These are phyloP conservation scores for Gryllus longicercus DNA, from an alignment of 2,888 invertebrate genomes.

Conservation along the genomic window DNA sequence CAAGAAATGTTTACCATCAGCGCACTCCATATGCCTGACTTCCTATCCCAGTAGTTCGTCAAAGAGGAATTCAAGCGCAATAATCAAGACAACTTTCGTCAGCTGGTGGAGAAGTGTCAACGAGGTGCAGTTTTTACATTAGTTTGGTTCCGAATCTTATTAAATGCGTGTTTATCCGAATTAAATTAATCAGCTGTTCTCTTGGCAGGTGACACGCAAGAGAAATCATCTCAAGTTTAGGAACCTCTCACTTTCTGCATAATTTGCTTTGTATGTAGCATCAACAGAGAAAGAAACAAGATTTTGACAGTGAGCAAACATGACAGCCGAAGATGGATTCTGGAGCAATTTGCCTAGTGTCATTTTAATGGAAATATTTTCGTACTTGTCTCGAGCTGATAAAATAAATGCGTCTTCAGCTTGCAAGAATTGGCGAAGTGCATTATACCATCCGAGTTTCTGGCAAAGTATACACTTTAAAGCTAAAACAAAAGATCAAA, in stretches of 20 bases:
- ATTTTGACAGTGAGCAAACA: conserved; percentile 35
- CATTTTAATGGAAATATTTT: conserved; percentile 50
- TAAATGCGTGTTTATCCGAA: not conserved
- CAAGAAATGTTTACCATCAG: not conserved
- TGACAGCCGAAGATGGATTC: conserved; percentile 44
- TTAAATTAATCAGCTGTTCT: not conserved
- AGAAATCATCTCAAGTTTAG: not conserved
- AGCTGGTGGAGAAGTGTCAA: not conserved
- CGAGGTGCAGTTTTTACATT: not conserved
- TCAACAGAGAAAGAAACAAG: not conserved
- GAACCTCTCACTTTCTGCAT: not conserved
- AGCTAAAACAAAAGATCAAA: conserved; percentile 43
- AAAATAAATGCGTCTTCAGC: conserved; percentile 53
- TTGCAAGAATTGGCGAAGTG: conserved; percentile 56
- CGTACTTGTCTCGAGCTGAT: conserved; percentile 52
- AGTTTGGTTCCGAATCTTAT: not conserved
- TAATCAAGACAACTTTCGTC: not conserved
- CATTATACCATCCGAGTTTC: conserved; percentile 50
- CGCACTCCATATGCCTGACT: conserved; percentile 11
- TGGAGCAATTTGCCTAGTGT: conserved; percentile 51
- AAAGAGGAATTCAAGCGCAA: not conserved
- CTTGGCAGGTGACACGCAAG: not conserved
- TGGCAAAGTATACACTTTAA: conserved; percentile 49
- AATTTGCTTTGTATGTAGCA: not conserved
- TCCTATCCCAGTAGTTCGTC: not conserved